Evolutionary conservation across 1,140 invertebrate genomes (phyloP).

Genomic region (Dinoponera quadriceps): DNA sequence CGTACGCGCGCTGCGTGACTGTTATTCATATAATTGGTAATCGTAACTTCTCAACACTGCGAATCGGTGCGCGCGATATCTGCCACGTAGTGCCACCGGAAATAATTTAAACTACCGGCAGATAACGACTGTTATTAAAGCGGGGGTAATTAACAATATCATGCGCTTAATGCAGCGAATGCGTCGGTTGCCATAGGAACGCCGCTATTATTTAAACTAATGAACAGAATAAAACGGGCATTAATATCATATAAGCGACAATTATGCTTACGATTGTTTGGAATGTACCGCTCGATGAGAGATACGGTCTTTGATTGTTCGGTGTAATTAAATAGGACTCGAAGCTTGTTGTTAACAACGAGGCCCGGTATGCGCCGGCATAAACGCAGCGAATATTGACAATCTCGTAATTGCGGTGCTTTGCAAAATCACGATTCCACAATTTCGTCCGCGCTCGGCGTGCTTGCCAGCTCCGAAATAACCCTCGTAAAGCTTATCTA

Average conservation of each 20-base stretch:
- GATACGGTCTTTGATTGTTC: background rate
- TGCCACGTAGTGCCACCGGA: background rate
- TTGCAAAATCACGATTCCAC: background rate
- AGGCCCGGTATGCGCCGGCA: background rate
- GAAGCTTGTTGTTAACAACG: background rate
- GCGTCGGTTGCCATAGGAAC: conserved; percentile 37
- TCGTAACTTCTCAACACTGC: conserved; percentile 39
- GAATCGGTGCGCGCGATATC: background rate
- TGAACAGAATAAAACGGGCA: conserved; percentile 40
- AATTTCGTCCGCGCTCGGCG: background rate
- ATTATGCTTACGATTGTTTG: conserved; percentile 42
- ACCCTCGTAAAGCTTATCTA: conserved; percentile 14
- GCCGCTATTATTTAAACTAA: conserved; percentile 50
- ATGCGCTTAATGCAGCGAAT: conserved; percentile 19
- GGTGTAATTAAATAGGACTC: conserved; percentile 17
- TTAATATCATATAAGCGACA: conserved; percentile 37
- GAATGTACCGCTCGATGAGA: background rate
- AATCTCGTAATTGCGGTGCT: background rate
- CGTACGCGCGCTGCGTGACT: background rate
- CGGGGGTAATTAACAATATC: conserved; percentile 54
- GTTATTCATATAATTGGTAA: conserved; percentile 23
- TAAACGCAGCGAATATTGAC: conserved; percentile 9
- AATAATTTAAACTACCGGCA: conserved; percentile 50
- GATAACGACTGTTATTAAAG: conserved; percentile 58
- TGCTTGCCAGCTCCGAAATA: background rate